Percentiles rank a stretch among this genome's conserved stretches.
Evolutionary conservation across 2,888 invertebrate genomes (phyloP).

Genomic region (Mechanitis mazaeus): DNA sequence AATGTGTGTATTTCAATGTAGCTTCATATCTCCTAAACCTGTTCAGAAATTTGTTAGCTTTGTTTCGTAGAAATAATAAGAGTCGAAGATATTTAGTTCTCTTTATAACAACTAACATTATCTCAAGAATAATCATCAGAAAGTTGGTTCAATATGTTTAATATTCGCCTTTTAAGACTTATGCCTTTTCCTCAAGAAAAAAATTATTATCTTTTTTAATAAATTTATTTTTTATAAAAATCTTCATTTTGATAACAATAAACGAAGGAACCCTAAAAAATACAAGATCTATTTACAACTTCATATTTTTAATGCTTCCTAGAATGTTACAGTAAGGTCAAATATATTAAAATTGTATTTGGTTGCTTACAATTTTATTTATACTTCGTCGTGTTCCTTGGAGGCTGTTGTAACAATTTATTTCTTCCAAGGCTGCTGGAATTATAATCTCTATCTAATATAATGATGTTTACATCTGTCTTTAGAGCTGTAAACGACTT

Average conservation of each 20-base stretch:
- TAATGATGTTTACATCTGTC: slow-evolving; percentile 4
- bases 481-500: slow-evolving; percentile 46
- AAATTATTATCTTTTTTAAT: neutral
- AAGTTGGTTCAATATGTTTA: too few species aligned
- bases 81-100: too few species aligned
- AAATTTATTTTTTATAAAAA: neutral
- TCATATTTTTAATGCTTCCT: slow-evolving; percentile 22
- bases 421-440: slow-evolving; percentile 4
- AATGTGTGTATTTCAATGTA: too few species aligned
- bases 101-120: too few species aligned
- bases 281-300: slow-evolving; percentile 19
- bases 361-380: neutral
- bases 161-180: too few species aligned
- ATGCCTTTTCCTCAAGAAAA: too few species aligned
- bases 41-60: too few species aligned
- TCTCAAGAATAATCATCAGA: too few species aligned
- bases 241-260: neutral
- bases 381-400: neutral
- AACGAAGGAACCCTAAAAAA: slow-evolving; percentile 2
- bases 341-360: slow-evolving; percentile 1
- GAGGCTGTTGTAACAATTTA: slow-evolving; percentile 2
- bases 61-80: too few species aligned
- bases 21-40: too few species aligned
- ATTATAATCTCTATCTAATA: neutral
- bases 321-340: slow-evolving; percentile 14